Conservation (phyloP, 2,888 invertebrate species). For the Lomographa bimaculata region DNA sequence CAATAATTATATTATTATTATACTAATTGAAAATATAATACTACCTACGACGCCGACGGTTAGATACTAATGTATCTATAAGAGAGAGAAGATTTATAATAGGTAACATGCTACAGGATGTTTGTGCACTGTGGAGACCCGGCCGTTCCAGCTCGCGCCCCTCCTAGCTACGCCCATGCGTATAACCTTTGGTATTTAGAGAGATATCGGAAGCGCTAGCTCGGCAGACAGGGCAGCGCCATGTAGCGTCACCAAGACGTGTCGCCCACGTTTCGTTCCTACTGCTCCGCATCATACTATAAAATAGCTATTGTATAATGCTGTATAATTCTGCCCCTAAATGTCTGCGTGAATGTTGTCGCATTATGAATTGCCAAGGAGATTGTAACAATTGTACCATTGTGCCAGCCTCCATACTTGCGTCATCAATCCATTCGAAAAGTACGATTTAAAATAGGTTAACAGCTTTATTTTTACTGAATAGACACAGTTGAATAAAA, state of each 20-base stretch:
- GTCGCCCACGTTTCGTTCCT: slow-evolving; percentile 27
- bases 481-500: slow-evolving; percentile 57
- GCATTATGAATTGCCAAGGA: slow-evolving; percentile 51
- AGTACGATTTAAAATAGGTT: slow-evolving; percentile 76
- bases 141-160: slow-evolving; percentile 7
- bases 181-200: slow-evolving; percentile 23
- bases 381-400: slow-evolving; percentile 53
- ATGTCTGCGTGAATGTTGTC: slow-evolving; percentile 50
- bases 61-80: too few species aligned
- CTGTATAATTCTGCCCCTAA: slow-evolving; percentile 44
- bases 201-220: slow-evolving; percentile 10
- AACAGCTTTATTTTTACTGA: slow-evolving; percentile 64
- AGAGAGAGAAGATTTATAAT: too few species aligned
- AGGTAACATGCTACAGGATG: too few species aligned
- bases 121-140: background rate
- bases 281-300: slow-evolving; percentile 34
- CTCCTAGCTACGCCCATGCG: slow-evolving; percentile 8
- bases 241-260: slow-evolving; percentile 29
- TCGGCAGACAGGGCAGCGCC: slow-evolving; percentile 21
- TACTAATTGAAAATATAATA: too few species aligned
- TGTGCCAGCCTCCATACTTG: slow-evolving; percentile 62
- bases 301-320: slow-evolving; percentile 38
- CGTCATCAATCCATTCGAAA: slow-evolving; percentile 68
- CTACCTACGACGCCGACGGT: too few species aligned
- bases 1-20: too few species aligned